Evolutionary conservation across 2,113 vertebrate genomes (phyloP), one percentile per base, ranked within the genome.

Genomic region (Chlorodrepanis virens): DNA sequence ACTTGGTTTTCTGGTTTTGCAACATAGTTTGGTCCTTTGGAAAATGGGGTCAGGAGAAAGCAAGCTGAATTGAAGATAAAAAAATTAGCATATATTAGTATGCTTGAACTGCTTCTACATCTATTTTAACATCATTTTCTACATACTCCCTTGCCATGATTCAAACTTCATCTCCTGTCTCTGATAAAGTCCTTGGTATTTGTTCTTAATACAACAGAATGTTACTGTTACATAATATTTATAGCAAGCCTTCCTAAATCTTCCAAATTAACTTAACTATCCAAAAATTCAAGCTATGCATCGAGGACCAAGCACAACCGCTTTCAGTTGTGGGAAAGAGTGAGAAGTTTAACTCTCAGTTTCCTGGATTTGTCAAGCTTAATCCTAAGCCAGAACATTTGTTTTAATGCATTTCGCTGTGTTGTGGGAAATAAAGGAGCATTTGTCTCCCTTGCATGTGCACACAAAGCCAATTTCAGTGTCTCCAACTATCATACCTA

Each of bases 251-350:
- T 96, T 94, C 67, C 64, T 69, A 96, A 97, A 93, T 83, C 94
- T 94, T 72, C 89, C 69, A 94, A 95, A 95, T 96, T 95, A 91
- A 83, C 75, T 88, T 88, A 95, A 95, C 67, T 88, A 93, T 96
- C 91, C 91, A 97, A 94, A 97, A 96, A 94, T 95, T 88, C 82
- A 88, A 96, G 91, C 83, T 94, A 96, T 94, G 93, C 83, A 90
- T 87, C 80, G 78, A 74, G 69, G 71, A 94, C 87, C 76, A 85
- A 93, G 75, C 68, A 91, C 84, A 97, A 89, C 69, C 94, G 80
- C 65, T 93, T 87, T 95, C 85, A 95, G 65, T 63, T 92, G 81
- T 93, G 93, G 67, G 93, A 95, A 97, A 93, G 57, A 92, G 68
- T 70, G 65, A 74, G 83, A 94, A 86, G 49, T 95, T 96, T 97